These are phyloP conservation scores for Bufo gargarizans DNA, from an alignment of 2,113 vertebrate species.

Conservation along the genomic window DNA sequence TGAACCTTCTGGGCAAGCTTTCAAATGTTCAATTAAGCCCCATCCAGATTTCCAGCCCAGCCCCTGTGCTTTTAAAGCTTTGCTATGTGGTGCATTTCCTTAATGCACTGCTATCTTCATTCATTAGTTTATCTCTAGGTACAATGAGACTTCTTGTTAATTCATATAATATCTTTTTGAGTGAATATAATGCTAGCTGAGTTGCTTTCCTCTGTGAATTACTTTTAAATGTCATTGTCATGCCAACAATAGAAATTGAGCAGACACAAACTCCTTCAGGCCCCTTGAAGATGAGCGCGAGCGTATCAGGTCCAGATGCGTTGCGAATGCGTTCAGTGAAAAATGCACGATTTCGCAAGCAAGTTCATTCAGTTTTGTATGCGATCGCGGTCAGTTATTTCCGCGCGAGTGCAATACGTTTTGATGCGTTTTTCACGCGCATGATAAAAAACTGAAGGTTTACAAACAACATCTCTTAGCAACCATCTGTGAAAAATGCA, in stretches of 20 bases:
- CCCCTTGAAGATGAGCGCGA: no score
- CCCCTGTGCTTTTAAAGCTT: neutral
- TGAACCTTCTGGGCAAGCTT: conserved; percentile 35
- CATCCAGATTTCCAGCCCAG: neutral
- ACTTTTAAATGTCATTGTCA: neutral
- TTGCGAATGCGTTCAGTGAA: no score
- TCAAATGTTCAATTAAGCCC: conserved; percentile 27
- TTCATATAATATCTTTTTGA: neutral
- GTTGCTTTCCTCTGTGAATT: neutral
- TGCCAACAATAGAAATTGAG: neutral
- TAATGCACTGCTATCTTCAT: neutral
- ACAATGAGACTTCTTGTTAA: neutral
- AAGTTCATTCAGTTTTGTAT: no score
- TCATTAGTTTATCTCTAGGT: neutral
- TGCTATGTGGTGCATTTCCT: neutral
- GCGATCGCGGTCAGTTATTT: no score
- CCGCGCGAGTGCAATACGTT: no score
- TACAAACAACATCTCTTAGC: no score
- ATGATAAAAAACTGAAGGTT: no score
- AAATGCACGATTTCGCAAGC: no score
- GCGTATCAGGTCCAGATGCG: no score
- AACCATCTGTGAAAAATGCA: no score
- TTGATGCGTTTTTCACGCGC: no score
- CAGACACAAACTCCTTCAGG: neutral
- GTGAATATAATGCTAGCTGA: neutral